phyloP scores from a whole-genome alignment of 2,888 invertebrate genomes.

The Carcina quercana region DNA sequence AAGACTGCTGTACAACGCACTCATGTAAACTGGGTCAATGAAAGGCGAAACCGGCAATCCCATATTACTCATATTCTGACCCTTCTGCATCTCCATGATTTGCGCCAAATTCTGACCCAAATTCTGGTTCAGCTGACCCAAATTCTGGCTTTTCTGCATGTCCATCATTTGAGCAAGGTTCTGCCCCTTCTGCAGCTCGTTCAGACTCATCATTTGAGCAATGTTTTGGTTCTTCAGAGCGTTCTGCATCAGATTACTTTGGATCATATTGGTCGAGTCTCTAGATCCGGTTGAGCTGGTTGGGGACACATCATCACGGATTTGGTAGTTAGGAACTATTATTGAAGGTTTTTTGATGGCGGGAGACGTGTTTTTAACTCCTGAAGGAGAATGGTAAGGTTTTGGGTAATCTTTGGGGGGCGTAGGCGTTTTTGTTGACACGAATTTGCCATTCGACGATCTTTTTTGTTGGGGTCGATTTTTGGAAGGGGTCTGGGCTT shows the following conservation, averaged over 20 bases:
- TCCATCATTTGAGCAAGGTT: slow-evolving; percentile 6
- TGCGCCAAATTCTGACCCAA: slow-evolving; percentile 26
- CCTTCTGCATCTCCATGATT: slow-evolving; percentile 37
- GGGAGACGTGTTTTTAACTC: background rate
- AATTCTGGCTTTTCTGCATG: slow-evolving; percentile 7
- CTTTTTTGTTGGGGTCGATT: slow-evolving; percentile 60
- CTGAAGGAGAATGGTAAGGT: slow-evolving; percentile 22
- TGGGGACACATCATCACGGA: slow-evolving; percentile 42
- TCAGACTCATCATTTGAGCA: background rate
- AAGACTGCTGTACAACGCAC: slow-evolving; percentile 49
- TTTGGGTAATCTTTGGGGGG: slow-evolving; percentile 47
- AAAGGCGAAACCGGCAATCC: slow-evolving; percentile 33
- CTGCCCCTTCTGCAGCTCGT: slow-evolving; percentile 23
- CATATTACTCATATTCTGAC: background rate
- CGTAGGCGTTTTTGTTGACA: slow-evolving; percentile 58
- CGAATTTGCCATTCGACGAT: slow-evolving; percentile 71
- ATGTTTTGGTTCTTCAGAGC: background rate
- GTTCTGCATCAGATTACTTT: slow-evolving; percentile 19
- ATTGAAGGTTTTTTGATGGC: slow-evolving; percentile 34
- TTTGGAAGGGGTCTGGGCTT: slow-evolving; percentile 39
- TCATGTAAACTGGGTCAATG: slow-evolving; percentile 56
- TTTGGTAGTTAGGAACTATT: slow-evolving; percentile 53
- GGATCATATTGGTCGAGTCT: too few relatives aligned
- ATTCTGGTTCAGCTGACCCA: slow-evolving; percentile 13
- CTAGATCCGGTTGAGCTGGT: slow-evolving; percentile 38